phyloP scores from a whole-genome alignment of 2,797 vertebrate genomes.

The Myotis myotis region DNA sequence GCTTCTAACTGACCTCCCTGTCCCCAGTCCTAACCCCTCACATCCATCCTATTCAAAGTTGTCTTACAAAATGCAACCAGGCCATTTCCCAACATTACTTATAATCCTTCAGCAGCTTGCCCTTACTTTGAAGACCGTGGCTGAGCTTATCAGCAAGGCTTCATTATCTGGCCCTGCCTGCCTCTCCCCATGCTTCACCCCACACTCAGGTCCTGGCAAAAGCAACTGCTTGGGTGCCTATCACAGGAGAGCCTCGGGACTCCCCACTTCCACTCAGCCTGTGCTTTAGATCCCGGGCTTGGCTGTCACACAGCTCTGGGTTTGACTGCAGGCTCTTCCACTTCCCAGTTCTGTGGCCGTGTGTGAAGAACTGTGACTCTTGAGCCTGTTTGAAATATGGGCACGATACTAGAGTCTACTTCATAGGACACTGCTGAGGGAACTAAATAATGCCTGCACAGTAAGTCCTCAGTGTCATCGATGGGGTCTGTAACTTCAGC shows the following conservation, averaged over 20 bases:
- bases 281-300: background rate
- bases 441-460: background rate
- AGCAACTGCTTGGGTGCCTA: background rate
- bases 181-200: background rate
- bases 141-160: background rate
- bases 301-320: background rate
- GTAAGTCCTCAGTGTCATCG: background rate
- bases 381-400: background rate
- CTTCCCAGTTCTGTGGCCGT: fast-evolving
- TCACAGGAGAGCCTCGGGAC: background rate
- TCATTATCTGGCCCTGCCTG: background rate
- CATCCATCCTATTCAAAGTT: background rate
- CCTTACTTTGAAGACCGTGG: background rate
- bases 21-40: background rate
- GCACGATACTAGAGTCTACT: background rate
- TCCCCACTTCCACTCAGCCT: background rate
- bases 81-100: background rate
- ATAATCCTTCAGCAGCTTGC: background rate
- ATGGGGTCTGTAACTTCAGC: background rate
- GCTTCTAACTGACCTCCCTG: background rate
- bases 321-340: background rate
- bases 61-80: background rate
- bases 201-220: background rate
- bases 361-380: background rate
- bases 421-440: background rate